These are phyloP conservation scores for Ophraella communa DNA, from an alignment of 2,888 invertebrate species.

Conservation along the genomic window DNA sequence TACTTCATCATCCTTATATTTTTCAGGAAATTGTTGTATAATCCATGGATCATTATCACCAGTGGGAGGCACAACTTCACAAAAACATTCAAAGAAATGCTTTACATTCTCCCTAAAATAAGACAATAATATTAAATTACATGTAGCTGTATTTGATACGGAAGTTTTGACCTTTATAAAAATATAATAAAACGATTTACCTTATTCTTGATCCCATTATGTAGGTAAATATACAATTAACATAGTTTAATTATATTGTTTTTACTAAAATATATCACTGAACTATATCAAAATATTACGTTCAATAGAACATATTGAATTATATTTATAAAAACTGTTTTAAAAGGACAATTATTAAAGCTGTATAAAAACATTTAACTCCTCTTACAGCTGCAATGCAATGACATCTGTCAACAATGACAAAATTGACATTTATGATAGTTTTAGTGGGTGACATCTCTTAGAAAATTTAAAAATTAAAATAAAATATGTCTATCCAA, in stretches of 20 bases:
- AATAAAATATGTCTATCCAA: not conserved
- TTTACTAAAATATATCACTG: not conserved
- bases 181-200: conserved; percentile 47
- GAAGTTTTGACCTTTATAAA: conserved; percentile 9
- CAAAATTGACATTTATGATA: conserved; percentile 8
- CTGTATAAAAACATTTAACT: conserved; percentile 16
- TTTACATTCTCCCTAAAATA: conserved; percentile 77
- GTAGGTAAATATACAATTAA: conserved; percentile 23
- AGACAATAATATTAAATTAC: not conserved
- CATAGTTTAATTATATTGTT: conserved; percentile 12
- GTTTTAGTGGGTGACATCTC: not conserved
- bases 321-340: conserved; percentile 6
- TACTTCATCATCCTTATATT: conserved; percentile 83
- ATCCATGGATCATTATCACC: conserved; percentile 73
- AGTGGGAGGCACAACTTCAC: conserved; percentile 76
- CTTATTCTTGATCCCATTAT: conserved; percentile 64
- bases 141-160: not conserved
- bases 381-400: conserved; percentile 2
- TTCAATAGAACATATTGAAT: conserved; percentile 12
- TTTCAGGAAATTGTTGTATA: conserved; percentile 84
- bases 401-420: conserved; percentile 1
- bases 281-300: not conserved
- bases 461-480: not conserved
- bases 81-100: conserved; percentile 82
- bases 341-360: conserved; percentile 14